Conservation (phyloP, 2,113 vertebrate species). For the Noturus placidus region DNA sequence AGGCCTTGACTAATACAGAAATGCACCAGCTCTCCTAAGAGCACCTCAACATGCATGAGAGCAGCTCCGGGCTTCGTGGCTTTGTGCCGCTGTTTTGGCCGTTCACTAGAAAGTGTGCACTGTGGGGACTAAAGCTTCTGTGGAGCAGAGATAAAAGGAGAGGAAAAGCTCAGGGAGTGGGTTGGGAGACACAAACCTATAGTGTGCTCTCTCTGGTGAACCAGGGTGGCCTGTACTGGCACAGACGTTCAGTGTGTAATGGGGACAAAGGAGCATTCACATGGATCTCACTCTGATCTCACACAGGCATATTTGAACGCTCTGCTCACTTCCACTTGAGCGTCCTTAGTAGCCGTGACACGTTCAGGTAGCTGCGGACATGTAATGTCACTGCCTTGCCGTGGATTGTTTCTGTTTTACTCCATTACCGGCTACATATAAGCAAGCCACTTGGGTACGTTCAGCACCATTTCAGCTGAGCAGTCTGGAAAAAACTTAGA, state of each 20-base stretch:
- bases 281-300: slow-evolving; percentile 27
- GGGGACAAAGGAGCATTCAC: slow-evolving; percentile 62
- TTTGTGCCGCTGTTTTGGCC: slow-evolving; percentile 58
- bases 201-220: slow-evolving; percentile 42
- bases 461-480: slow-evolving; percentile 37
- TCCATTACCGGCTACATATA: slow-evolving; percentile 17
- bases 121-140: slow-evolving; percentile 52
- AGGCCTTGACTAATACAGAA: slow-evolving; percentile 76
- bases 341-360: background rate
- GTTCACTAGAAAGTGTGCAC: slow-evolving; percentile 65
- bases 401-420: slow-evolving; percentile 29
- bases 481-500: background rate
- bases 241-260: slow-evolving; percentile 64
- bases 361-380: background rate
- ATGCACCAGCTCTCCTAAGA: slow-evolving; percentile 76
- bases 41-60: slow-evolving; percentile 73
- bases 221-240: slow-evolving; percentile 57
- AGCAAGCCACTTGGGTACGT: background rate
- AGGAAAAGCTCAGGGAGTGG: slow-evolving; percentile 42
- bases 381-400: background rate
- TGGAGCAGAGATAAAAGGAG: slow-evolving; percentile 46
- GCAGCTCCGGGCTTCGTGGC: slow-evolving; percentile 60
- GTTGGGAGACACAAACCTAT: slow-evolving; percentile 29
- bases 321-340: slow-evolving; percentile 15
- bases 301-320: slow-evolving; percentile 20